Evolutionary conservation across 2,888 invertebrate species (phyloP).

Genomic region (Drosophila heteroneura): DNA sequence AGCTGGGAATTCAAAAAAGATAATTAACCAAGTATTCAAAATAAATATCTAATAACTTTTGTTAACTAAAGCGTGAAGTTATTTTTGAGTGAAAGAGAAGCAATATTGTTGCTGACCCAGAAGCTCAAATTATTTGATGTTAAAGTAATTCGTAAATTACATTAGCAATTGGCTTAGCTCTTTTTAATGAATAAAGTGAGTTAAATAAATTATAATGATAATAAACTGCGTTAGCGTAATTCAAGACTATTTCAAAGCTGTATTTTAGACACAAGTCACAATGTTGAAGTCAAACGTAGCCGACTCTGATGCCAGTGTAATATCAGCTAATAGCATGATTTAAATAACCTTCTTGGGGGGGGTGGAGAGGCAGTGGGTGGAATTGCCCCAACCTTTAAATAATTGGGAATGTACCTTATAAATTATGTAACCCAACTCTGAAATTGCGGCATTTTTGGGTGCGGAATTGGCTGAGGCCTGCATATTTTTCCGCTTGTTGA

Average conservation of each 20-base stretch:
- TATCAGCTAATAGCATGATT: neutral
- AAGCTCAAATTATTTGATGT: neutral
- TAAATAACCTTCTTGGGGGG: neutral
- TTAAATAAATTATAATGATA: neutral
- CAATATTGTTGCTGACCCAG: neutral
- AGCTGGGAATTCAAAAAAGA: neutral
- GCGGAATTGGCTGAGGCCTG: neutral
- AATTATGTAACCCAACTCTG: neutral
- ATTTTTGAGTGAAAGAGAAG: neutral
- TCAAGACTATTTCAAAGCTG: neutral
- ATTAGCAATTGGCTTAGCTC: neutral
- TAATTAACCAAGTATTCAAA: neutral
- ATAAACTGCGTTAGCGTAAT: neutral
- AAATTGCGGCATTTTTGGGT: neutral
- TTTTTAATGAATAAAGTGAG: neutral
- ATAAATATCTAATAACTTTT: neutral
- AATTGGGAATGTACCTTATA: neutral
- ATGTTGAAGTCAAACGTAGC: neutral
- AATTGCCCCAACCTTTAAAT: neutral
- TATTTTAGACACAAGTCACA: neutral
- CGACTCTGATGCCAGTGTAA: neutral
- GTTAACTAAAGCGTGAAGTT: neutral
- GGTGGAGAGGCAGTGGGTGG: neutral
- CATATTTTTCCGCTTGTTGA: neutral
- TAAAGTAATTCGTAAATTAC: neutral